A percentile compares a stretch with the other conserved stretches of the same genome.
phyloP scores from a whole-genome alignment of 2,888 invertebrate species.

The Asteroscopus sphinx region DNA sequence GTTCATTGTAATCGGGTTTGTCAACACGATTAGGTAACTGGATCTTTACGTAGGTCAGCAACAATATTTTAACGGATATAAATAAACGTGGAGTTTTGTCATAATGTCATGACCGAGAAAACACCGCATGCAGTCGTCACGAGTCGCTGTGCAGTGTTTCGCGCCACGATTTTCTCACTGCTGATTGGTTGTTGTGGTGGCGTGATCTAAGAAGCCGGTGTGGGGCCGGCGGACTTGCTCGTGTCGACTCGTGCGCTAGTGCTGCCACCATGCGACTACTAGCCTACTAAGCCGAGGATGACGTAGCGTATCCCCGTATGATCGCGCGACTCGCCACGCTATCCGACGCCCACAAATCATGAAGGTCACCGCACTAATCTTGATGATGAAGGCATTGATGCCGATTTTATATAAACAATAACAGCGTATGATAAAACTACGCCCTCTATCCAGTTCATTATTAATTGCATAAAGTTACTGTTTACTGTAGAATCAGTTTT shows the following conservation, averaged over 20 bases:
- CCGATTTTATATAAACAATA: constrained; percentile 46
- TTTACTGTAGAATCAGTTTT: neutral
- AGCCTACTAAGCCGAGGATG: constrained; percentile 57
- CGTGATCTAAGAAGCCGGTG: constrained; percentile 77
- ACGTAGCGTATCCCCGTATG: constrained; percentile 69
- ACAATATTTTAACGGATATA: constrained; percentile 58
- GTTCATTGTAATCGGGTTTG: constrained; percentile 9
- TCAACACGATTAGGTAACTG: constrained; percentile 35
- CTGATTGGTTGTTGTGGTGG: constrained; percentile 82
- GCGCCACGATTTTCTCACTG: constrained; percentile 67
- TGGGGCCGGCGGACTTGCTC: constrained; percentile 57
- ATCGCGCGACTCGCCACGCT: constrained; percentile 63
- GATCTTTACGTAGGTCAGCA: constrained; percentile 46
- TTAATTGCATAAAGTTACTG: neutral
- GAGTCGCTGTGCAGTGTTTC: constrained; percentile 66
- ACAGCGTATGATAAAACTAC: constrained; percentile 36
- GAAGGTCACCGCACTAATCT: constrained; percentile 72
- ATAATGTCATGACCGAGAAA: constrained; percentile 64
- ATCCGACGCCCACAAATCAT: constrained; percentile 59
- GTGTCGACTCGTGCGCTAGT: constrained; percentile 64
- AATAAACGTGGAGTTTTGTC: constrained; percentile 63
- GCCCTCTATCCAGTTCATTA: constrained; percentile 2
- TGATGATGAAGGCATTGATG: constrained; percentile 55
- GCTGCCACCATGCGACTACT: constrained; percentile 74
- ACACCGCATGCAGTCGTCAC: constrained; percentile 61